phyloP scores from a whole-genome alignment of 2,888 invertebrate species.

The Seira ritae region DNA sequence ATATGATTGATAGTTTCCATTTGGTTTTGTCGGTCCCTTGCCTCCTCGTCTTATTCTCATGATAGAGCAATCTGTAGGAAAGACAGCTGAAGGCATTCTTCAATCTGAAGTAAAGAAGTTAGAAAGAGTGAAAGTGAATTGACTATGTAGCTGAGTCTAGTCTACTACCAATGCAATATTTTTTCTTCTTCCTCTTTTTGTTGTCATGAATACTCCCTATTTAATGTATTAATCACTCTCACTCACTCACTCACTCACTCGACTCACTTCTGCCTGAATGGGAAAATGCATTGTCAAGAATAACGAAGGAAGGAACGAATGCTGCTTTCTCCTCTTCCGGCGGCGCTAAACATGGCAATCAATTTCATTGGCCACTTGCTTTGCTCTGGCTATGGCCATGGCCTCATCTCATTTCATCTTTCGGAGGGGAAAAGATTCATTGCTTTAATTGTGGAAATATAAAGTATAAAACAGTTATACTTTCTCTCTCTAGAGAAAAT shows the following conservation, averaged over 20 bases:
- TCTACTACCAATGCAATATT: too few relatives aligned
- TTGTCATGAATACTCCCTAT: background rate
- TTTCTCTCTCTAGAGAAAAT: background rate
- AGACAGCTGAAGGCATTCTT: slow-evolving; percentile 10
- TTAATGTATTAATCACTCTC: background rate
- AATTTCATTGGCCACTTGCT: slow-evolving; percentile 3
- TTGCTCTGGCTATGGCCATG: too few relatives aligned
- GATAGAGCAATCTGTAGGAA: slow-evolving; percentile 9
- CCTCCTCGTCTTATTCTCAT: slow-evolving; percentile 2
- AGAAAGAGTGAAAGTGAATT: too few relatives aligned
- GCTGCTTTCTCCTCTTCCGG: too few relatives aligned
- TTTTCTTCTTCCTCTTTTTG: background rate
- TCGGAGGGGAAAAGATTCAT: background rate
- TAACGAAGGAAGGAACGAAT: background rate
- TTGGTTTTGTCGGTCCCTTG: slow-evolving; percentile 28
- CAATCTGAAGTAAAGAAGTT: background rate
- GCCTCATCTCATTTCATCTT: too few relatives aligned
- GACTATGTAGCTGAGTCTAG: too few relatives aligned
- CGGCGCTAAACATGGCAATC: background rate
- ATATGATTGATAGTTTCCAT: slow-evolving; percentile 57
- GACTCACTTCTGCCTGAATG: background rate
- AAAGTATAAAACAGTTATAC: background rate
- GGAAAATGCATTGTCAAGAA: slow-evolving; percentile 6
- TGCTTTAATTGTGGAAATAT: slow-evolving; percentile 3
- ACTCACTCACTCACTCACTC: background rate